Conservation (phyloP, 2,888 invertebrate species). For the Cybosia mesomella region DNA sequence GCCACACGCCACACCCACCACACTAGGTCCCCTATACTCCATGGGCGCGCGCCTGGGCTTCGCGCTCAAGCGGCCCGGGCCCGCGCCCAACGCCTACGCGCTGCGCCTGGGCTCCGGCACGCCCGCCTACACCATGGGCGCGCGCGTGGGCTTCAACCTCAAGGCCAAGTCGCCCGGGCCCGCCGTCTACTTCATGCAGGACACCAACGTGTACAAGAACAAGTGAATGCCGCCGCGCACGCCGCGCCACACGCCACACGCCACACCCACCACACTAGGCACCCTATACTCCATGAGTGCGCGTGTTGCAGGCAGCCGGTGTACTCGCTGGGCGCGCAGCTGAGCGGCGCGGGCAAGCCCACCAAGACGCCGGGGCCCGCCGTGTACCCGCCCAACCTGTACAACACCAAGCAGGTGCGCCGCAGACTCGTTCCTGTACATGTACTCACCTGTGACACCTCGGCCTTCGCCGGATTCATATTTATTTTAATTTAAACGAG, state of each 20-base stretch:
- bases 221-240: conserved; percentile 57
- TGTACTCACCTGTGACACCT: too few species aligned
- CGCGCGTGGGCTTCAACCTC: conserved; percentile 66
- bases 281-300: too few species aligned
- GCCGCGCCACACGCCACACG: too few species aligned
- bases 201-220: conserved; percentile 70
- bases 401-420: conserved; percentile 72
- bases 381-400: conserved; percentile 82
- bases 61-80: conserved; percentile 79
- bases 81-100: conserved; percentile 89
- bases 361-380: conserved; percentile 75
- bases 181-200: conserved; percentile 83
- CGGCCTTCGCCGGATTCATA: too few species aligned
- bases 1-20: too few species aligned
- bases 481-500: too few species aligned
- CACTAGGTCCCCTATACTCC: conserved; percentile 81
- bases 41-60: conserved; percentile 82
- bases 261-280: too few species aligned
- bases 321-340: conserved; percentile 75
- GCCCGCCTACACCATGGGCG: conserved; percentile 79
- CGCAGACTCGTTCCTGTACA: too few species aligned
- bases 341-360: conserved; percentile 66
- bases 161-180: conserved; percentile 82
- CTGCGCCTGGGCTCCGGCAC: conserved; percentile 78
- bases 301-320: conserved; percentile 64